Conservation (phyloP, 2,113 vertebrate genomes). For the Athene cunicularia region DNA sequence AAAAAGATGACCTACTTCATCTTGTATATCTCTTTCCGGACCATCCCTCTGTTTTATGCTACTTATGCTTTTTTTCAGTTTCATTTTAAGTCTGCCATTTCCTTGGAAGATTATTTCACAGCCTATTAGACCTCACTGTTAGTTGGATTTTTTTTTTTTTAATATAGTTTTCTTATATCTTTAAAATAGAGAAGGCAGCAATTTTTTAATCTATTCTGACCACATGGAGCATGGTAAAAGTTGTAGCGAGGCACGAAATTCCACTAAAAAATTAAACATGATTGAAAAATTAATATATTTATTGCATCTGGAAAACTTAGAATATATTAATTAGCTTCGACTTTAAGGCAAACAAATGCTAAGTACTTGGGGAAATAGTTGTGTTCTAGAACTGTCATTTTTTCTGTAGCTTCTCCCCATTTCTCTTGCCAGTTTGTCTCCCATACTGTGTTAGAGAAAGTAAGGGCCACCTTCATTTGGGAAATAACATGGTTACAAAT, state of each 20-base stretch:
- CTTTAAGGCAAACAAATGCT: background rate
- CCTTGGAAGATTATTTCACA: slow-evolving; percentile 13
- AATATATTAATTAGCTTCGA: background rate
- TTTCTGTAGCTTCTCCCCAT: background rate
- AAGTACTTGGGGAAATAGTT: background rate
- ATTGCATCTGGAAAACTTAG: background rate
- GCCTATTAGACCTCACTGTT: background rate
- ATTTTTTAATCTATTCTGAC: background rate
- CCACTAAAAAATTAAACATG: background rate
- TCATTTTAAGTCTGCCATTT: background rate
- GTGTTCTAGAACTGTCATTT: background rate
- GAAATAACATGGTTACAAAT: background rate
- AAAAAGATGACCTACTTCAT: slow-evolving; percentile 36
- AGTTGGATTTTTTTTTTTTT: background rate
- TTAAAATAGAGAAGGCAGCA: background rate
- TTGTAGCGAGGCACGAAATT: background rate
- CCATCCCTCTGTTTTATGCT: background rate
- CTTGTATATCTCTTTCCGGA: background rate
- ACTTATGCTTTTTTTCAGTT: background rate
- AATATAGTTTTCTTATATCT: background rate
- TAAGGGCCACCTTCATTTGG: background rate
- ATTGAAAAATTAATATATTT: background rate
- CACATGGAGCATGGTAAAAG: background rate
- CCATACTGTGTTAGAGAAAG: background rate
- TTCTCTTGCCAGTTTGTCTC: background rate